A percentile compares a stretch with the other conserved stretches of the same genome.
These are phyloP conservation scores for Phalacrocorax carbo DNA, from an alignment of 2,113 vertebrate genomes.

Conservation along the genomic window DNA sequence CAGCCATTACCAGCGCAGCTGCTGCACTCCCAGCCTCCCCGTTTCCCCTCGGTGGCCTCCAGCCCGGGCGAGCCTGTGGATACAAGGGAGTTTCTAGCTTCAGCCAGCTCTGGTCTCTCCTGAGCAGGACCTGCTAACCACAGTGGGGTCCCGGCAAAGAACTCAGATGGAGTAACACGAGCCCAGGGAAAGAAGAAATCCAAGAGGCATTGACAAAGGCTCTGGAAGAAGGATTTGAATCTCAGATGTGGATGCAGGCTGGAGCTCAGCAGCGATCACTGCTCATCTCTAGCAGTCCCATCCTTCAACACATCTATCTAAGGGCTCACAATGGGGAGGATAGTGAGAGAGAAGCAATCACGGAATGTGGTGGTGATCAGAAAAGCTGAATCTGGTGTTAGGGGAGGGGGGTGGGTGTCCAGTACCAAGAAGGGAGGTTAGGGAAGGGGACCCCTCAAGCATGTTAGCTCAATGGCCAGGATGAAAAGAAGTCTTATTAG, in stretches of 20 bases:
- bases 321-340: rapidly evolving
- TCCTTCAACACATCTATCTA: neutral
- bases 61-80: neutral
- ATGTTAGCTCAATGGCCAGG: neutral
- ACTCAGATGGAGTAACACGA: neutral
- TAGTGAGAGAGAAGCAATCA: neutral
- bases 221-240: neutral
- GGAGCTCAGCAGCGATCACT: neutral
- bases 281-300: neutral
- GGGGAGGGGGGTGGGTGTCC: neutral
- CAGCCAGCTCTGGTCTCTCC: constrained; percentile 10
- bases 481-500: neutral
- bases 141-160: neutral
- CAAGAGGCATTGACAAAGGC: neutral
- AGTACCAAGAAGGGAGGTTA: neutral
- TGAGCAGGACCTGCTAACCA: neutral
- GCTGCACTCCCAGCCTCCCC: neutral
- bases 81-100: neutral
- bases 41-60: constrained; percentile 37
- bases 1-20: neutral
- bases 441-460: neutral
- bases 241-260: neutral
- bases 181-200: neutral
- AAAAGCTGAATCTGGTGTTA: neutral
- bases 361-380: rapidly evolving